Base-by-base conservation (phyloP, 2,888 invertebrate species). In the Dicyrtoma fusca region DNA sequence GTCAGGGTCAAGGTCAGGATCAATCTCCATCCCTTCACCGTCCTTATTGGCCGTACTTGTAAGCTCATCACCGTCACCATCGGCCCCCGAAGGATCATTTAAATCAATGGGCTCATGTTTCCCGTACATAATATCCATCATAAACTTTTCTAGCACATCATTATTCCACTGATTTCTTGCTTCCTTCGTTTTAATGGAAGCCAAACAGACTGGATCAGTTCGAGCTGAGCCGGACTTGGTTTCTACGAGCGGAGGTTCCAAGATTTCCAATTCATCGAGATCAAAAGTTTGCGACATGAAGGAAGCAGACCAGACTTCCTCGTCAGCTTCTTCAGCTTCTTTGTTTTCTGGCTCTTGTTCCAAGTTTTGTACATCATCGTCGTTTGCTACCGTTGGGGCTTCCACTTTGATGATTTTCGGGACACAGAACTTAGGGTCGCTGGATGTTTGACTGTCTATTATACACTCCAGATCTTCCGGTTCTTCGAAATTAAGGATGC, bases 261-360 rank as follows among this genome's bases (percentile, higher is more conserved):
- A 5, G 11, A 34, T 19, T 34, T 55, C 19, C 13, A 71, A 17
- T n/a, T 71, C 65, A 1, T 57, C n/a, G n/a, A n/a, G n/a, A n/a
- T n/a, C 47, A 45, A 51, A 64, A n/a, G 59, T 65, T 17, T 34
- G 17, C 1, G 71, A 71, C 13, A 71, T n/a, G 23, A 71, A 71
- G 5, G 65, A 65, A 19, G 65, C 64, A 1, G 55, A n/a, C 71
- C 71, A 71, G 3, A 63, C 17, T 34, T 65, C 68, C 10, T 55
- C 55, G 23, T 59, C 68, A 42, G 21, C n/a, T 25, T 66, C 21
- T 17, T 25, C 34, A n/a, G n/a, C n/a, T 59, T 4, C 11, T 51
- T 55, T 55, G 23, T n/a, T n/a, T 10, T 17, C 21, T 57, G 57
- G 14, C 19, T 57, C 57, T 8, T 11, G 17, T 3, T 53, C 53